A percentile compares a stretch with the other conserved stretches of the same genome.
Conservation (phyloP, 2,888 invertebrate species). For the Calephelis perditalis region DNA sequence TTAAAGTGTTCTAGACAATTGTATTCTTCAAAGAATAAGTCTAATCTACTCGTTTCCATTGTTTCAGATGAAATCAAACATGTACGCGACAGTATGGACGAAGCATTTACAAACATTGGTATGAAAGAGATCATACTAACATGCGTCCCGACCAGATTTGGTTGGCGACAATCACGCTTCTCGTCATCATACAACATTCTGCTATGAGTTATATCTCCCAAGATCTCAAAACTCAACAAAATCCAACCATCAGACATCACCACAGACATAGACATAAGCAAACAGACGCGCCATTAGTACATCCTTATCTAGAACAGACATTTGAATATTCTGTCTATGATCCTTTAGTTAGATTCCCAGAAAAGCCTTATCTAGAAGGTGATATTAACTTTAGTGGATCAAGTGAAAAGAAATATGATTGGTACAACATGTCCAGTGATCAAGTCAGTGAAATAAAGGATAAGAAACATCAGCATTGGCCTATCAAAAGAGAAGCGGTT, state of each 20-base stretch:
- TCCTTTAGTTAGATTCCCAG: slow-evolving; percentile 32
- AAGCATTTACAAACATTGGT: slow-evolving; percentile 46
- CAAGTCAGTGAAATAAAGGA: neutral
- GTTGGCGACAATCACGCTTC: slow-evolving; percentile 55
- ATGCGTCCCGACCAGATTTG: slow-evolving; percentile 58
- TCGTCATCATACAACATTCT: slow-evolving; percentile 45
- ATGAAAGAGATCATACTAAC: slow-evolving; percentile 50
- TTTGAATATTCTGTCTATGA: slow-evolving; percentile 34
- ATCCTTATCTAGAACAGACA: slow-evolving; percentile 37
- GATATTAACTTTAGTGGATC: neutral
- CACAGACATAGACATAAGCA: slow-evolving; percentile 62
- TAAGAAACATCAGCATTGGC: slow-evolving; percentile 1
- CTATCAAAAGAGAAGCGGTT: neutral
- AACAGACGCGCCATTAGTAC: slow-evolving; percentile 31
- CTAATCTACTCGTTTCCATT: slow-evolving; percentile 27
- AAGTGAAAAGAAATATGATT: slow-evolving; percentile 2
- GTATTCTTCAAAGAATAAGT: neutral
- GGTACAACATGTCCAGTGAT: slow-evolving; percentile 5
- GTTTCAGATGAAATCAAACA: slow-evolving; percentile 61
- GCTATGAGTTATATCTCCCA: slow-evolving; percentile 51
- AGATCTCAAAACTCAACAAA: slow-evolving; percentile 35
- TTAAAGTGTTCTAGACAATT: neutral
- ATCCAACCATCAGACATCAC: slow-evolving; percentile 45
- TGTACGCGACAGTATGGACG: slow-evolving; percentile 46
- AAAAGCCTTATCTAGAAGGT: slow-evolving; percentile 2